Evolutionary conservation across 2,888 invertebrate species (phyloP).

Genomic region (Monochamus alternatus): DNA sequence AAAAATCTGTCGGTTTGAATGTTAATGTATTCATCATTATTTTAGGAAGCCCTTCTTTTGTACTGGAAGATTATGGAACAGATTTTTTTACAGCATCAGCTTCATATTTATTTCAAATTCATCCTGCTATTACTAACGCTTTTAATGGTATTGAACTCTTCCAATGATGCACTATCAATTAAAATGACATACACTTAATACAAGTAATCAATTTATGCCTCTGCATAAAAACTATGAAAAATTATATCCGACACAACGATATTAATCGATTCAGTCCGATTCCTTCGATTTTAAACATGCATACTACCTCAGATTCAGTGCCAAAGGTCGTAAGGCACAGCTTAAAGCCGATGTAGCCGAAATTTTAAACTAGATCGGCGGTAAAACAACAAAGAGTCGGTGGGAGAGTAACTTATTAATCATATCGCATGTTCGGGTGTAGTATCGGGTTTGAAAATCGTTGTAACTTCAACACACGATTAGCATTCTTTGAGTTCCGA

Average conservation of each 20-base stretch:
- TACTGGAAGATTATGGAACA: too few species aligned
- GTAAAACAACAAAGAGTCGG: slow-evolving; percentile 65
- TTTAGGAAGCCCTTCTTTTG: too few species aligned
- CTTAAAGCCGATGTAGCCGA: slow-evolving; percentile 39
- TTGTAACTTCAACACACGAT: slow-evolving; percentile 56
- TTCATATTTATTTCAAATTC: too few species aligned
- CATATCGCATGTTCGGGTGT: slow-evolving; percentile 69
- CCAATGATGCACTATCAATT: neutral
- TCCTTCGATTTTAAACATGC: slow-evolving; percentile 41
- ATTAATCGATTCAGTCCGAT: slow-evolving; percentile 60
- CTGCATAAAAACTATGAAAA: slow-evolving; percentile 53
- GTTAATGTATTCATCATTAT: too few species aligned
- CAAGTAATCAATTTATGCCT: neutral
- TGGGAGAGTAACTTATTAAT: slow-evolving; percentile 68
- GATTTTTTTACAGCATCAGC: too few species aligned
- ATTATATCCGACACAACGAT: slow-evolving; percentile 60
- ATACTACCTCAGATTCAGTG: slow-evolving; percentile 36
- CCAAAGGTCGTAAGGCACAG: slow-evolving; percentile 23
- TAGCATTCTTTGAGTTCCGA: slow-evolving; percentile 50
- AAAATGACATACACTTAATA: neutral
- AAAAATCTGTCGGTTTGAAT: too few species aligned
- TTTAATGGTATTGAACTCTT: neutral
- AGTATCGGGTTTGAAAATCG: slow-evolving; percentile 58
- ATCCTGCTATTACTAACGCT: neutral
- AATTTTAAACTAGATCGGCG: slow-evolving; percentile 55